phyloP scores from a whole-genome alignment of 2,888 invertebrate genomes.

The Athalia cordata region DNA sequence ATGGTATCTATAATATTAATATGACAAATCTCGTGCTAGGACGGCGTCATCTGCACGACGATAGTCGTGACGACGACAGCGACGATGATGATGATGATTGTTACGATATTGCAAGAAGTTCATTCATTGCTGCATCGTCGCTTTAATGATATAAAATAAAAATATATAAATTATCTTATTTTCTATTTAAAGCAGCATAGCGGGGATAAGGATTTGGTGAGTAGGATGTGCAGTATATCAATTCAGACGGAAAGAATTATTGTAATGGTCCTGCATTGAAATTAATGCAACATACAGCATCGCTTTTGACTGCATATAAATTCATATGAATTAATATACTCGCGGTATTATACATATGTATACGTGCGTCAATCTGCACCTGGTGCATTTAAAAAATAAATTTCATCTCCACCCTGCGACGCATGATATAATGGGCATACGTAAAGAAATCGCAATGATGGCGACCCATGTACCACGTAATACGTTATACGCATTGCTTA shows the following conservation, averaged over 20 bases:
- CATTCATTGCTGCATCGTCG: not conserved
- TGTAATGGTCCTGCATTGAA: conserved; percentile 24
- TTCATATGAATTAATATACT: not conserved
- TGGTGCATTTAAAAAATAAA: not conserved
- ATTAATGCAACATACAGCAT: not conserved
- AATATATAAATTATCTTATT: conserved; percentile 30
- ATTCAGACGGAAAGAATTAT: conserved; percentile 23
- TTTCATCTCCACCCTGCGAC: not conserved
- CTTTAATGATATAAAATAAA: not conserved
- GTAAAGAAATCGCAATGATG: conserved; percentile 24
- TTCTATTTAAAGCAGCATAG: conserved; percentile 57
- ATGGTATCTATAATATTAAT: too few species aligned
- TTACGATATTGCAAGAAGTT: not conserved
- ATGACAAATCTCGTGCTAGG: too few species aligned
- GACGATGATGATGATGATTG: too few species aligned
- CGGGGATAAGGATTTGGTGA: conserved; percentile 64
- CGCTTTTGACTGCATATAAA: not conserved
- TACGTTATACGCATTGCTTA: not conserved
- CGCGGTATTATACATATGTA: not conserved
- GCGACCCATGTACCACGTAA: not conserved
- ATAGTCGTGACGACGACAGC: too few species aligned
- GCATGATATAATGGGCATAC: conserved; percentile 5
- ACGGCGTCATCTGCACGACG: too few species aligned
- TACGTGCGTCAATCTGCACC: not conserved
- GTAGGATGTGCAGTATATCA: conserved; percentile 49